phyloP scores from a whole-genome alignment of 2,797 vertebrate genomes.

The Chromis chromis region DNA sequence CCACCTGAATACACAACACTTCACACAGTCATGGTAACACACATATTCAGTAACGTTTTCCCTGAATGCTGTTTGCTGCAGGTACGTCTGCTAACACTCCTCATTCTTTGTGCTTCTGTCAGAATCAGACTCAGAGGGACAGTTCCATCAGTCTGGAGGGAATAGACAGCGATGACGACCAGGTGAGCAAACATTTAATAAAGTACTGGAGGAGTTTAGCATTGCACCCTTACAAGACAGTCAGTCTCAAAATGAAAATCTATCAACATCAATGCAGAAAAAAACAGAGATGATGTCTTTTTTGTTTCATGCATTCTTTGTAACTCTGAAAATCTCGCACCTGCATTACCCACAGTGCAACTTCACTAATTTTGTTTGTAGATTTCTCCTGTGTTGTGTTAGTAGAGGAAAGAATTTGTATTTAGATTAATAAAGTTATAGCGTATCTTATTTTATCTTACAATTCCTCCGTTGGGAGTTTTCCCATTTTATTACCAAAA shows the following conservation, averaged over 20 bases:
- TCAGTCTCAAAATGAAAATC: background rate
- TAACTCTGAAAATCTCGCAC: too few relatives aligned
- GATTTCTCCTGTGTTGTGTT: too few relatives aligned
- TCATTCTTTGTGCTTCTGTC: conserved; percentile 39
- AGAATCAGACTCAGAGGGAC: conserved; percentile 80
- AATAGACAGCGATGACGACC: conserved; percentile 87
- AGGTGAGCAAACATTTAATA: conserved; percentile 72
- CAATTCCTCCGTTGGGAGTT: too few relatives aligned
- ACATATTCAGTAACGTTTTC: background rate
- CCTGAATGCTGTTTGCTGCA: background rate
- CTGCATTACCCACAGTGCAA: background rate
- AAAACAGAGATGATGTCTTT: background rate
- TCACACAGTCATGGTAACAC: conserved; percentile 70
- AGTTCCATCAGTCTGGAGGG: conserved; percentile 88
- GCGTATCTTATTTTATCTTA: too few relatives aligned
- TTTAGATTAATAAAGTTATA: too few relatives aligned
- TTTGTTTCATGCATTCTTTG: background rate
- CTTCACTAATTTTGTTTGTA: background rate
- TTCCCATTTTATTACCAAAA: too few relatives aligned
- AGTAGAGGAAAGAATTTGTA: too few relatives aligned
- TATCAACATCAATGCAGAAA: too few relatives aligned
- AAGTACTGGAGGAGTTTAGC: background rate
- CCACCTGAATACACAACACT: conserved; percentile 83
- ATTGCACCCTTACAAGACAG: background rate
- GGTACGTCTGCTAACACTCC: background rate